Evolutionary conservation across 2,797 vertebrate species (phyloP).

Genomic region (Remorina albescens): DNA sequence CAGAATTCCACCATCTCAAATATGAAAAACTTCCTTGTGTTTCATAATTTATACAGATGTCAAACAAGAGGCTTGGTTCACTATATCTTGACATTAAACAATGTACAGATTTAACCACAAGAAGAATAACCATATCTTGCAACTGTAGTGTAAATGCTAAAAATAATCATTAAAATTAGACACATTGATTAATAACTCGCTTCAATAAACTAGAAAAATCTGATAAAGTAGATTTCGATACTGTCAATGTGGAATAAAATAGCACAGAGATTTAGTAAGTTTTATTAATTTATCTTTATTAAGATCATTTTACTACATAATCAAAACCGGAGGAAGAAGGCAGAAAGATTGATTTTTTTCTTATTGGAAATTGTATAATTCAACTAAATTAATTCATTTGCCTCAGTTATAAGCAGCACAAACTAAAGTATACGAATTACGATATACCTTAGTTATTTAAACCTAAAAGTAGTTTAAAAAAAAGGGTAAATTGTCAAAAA

Average conservation of each 20-base stretch:
- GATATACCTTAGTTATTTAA: conserved; percentile 38
- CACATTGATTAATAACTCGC: not conserved
- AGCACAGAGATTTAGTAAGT: not conserved
- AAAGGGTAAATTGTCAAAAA: not conserved
- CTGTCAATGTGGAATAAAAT: not conserved
- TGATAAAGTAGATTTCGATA: not conserved
- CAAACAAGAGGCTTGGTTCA: not conserved
- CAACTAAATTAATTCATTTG: conserved; percentile 12
- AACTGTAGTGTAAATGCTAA: not conserved
- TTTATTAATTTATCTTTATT: no score
- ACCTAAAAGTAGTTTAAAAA: conserved; percentile 11
- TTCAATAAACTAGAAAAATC: not conserved
- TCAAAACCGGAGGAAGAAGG: not conserved
- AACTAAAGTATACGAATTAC: conserved; percentile 29
- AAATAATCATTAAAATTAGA: not conserved
- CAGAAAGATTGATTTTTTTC: not conserved
- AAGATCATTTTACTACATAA: not conserved
- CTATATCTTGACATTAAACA: not conserved
- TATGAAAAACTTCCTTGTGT: not conserved
- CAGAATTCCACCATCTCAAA: not conserved
- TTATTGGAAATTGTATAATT: conserved; percentile 35
- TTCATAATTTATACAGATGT: not conserved
- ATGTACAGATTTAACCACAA: no score
- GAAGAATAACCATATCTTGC: not conserved
- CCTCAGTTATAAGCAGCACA: conserved; percentile 27